Percentiles rank a stretch among this genome's conserved stretches.
Conservation (phyloP, 2,797 vertebrate species). For the Lepilemur septentrionalis region DNA sequence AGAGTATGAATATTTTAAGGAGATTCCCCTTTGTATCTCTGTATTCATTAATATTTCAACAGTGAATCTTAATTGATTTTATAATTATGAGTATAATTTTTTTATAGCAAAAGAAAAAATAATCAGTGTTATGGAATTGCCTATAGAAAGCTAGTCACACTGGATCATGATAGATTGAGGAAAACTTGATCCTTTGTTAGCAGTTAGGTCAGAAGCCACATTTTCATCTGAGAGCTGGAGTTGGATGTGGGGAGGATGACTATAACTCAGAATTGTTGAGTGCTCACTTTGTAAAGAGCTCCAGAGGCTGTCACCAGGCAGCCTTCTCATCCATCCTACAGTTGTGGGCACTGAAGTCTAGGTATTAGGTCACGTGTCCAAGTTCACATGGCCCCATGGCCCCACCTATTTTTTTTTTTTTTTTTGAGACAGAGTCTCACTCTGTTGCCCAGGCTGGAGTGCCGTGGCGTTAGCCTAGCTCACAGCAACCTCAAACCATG, state of each 20-base stretch:
- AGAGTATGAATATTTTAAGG: background rate
- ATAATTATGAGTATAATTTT: background rate
- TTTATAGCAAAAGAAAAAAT: background rate
- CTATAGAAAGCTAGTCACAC: background rate
- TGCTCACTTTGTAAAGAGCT: background rate
- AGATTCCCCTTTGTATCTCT: background rate
- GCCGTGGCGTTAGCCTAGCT: no score
- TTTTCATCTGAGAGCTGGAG: background rate
- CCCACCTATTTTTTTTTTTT: no score
- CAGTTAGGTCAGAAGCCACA: background rate
- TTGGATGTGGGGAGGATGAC: background rate
- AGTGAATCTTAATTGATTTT: background rate
- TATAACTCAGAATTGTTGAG: background rate
- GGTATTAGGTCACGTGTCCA: background rate
- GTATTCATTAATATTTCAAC: background rate
- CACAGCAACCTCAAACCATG: no score
- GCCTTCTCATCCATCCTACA: background rate
- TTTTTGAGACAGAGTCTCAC: no score
- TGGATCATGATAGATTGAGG: background rate
- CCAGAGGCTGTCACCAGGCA: background rate
- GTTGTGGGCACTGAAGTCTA: background rate
- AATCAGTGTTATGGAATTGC: background rate
- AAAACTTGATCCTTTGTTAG: background rate
- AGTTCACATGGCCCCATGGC: background rate
- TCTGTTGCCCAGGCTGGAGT: no score